Base-by-base conservation (phyloP, 1,140 invertebrate species). In the Drosophila nigrodunni region DNA sequence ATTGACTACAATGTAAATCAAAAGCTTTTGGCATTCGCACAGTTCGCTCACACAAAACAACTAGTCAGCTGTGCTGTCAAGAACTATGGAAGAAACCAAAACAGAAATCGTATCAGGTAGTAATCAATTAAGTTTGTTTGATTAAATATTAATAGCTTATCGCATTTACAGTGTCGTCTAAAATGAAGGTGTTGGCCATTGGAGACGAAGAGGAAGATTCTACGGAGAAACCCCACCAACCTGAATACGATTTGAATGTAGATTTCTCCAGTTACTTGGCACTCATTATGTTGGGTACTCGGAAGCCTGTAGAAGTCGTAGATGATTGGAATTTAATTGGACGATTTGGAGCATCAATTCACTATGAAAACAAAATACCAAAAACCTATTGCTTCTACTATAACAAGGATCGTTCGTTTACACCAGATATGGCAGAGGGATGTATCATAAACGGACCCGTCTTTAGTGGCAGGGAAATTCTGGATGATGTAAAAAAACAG, bases 11-110 rank as follows among this genome's bases (percentile, higher is more conserved):
- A 9, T 35, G 7, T 15, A 21, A 21, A 11, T 1, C 2, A 2
- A 52, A 43, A 64, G 61, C 61, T 64, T 64, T 64, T 30, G 61
- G 2, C 47, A 64, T 37, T 30, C 61, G 41, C 35, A 52, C 13
- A 13, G 11, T 34, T 30, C 25, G 41, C 7, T n/a, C 30, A 3
- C 25, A 30, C 1, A 21, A 30, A 10, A 8, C 10, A 5, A 39
- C 13, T 18, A 21, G 11, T 52, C 47, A 64, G 61, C 46, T 64
- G 46, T 39, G 34, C 10, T 21, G 9, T 3, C 6, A 47, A 41
- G 13, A 43, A 54, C 11, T 18, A 69, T 69, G 46, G 55, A 61
- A 55, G 21, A 37, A 9, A 18, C 18, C 4, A 46, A 25, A 2
- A 15, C 9, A 9, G 6, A 61, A 55, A n/a, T 11, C 1, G 10